Evolutionary conservation across 2,797 vertebrate species (phyloP).

Genomic region (Pseudochirops corinnae): DNA sequence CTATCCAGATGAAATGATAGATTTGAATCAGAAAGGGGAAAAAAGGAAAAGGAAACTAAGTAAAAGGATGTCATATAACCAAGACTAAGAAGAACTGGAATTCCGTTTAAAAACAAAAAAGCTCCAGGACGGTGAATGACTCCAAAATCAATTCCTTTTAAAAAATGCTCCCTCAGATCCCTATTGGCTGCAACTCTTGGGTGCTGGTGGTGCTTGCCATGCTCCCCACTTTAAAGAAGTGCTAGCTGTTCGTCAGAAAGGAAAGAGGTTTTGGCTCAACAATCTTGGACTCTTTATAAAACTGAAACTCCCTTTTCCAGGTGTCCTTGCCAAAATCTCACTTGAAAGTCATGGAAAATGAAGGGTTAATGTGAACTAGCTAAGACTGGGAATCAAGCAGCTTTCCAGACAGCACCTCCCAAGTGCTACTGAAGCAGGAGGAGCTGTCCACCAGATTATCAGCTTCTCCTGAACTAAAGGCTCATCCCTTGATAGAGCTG

Average conservation of each 20-base stretch:
- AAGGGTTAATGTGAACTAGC: not conserved
- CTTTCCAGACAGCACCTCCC: not conserved
- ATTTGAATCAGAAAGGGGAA: not conserved
- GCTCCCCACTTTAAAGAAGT: too few species aligned
- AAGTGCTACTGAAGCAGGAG: slow-evolving; percentile 53
- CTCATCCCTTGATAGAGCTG: slow-evolving; percentile 26
- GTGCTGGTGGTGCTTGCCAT: slow-evolving; percentile 46
- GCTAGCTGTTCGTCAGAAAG: not conserved
- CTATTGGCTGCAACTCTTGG: not conserved
- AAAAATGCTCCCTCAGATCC: slow-evolving; percentile 16
- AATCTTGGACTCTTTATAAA: slow-evolving; percentile 61
- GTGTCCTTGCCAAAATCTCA: slow-evolving; percentile 57
- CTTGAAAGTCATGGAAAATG: slow-evolving; percentile 54
- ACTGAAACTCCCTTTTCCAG: slow-evolving; percentile 57
- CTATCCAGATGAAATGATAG: not conserved
- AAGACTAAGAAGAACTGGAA: slow-evolving; percentile 27
- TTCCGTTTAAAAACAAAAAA: slow-evolving; percentile 39
- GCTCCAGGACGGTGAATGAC: not conserved
- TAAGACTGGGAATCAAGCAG: not conserved
- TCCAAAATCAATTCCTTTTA: slow-evolving; percentile 9
- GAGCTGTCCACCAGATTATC: slow-evolving; percentile 50
- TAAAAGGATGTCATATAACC: not conserved
- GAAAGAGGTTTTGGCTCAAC: slow-evolving; percentile 57
- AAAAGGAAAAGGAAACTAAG: slow-evolving; percentile 42
- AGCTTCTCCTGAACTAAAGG: slow-evolving; percentile 36